These are phyloP conservation scores for Ambastaia sidthimunki DNA, from an alignment of 2,797 vertebrate species.

Conservation along the genomic window DNA sequence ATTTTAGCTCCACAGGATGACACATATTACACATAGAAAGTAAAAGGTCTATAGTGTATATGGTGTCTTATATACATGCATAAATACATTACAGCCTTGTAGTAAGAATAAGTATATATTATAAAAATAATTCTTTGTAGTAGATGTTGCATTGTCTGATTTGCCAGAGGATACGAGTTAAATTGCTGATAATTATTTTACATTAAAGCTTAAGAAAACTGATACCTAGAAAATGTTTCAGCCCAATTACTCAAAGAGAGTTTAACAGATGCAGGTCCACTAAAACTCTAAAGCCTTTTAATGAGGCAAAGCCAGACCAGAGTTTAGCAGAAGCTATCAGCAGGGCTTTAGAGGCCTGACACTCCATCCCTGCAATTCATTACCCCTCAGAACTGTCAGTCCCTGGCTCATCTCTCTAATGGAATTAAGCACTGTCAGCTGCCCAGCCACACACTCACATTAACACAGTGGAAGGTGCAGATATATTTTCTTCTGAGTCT, in stretches of 20 bases:
- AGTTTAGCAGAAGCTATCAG: constrained; percentile 64
- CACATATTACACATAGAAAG: too few relatives aligned
- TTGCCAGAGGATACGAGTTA: neutral
- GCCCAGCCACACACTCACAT: constrained; percentile 65
- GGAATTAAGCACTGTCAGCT: constrained; percentile 81
- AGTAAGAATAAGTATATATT: too few relatives aligned
- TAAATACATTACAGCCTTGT: too few relatives aligned
- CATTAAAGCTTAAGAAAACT: constrained; percentile 24
- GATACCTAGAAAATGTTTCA: neutral
- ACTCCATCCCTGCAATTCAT: constrained; percentile 81
- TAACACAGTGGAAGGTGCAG: constrained; percentile 80
- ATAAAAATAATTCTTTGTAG: too few relatives aligned
- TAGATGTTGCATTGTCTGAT: neutral
- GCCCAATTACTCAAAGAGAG: constrained; percentile 54
- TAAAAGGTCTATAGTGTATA: too few relatives aligned
- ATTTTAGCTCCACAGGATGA: too few relatives aligned
- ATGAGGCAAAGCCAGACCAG: constrained; percentile 69
- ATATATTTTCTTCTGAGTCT: constrained; percentile 80
- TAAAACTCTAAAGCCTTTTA: constrained; percentile 71
- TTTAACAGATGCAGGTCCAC: constrained; percentile 68
- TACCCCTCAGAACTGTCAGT: constrained; percentile 82
- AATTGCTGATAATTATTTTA: neutral
- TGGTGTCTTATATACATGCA: too few relatives aligned
- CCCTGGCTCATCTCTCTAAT: constrained; percentile 84
- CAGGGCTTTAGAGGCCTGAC: constrained; percentile 72